phyloP scores from a whole-genome alignment of 2,113 vertebrate genomes.

The Telmatochromis brichardi region DNA sequence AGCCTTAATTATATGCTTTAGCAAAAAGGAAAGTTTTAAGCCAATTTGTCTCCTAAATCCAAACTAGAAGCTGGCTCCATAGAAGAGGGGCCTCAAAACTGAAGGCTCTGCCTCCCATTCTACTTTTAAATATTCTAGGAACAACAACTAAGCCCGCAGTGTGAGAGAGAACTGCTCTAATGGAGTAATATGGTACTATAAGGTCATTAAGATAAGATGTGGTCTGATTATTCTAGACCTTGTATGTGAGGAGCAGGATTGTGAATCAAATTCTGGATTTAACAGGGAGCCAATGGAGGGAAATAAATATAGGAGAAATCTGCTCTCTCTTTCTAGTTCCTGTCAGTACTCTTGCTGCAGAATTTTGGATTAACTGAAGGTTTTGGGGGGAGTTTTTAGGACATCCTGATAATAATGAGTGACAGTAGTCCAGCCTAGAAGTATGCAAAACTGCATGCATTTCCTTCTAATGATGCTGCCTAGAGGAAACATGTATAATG shows the following conservation, averaged over 20 bases:
- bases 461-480: not conserved
- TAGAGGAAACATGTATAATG: not conserved
- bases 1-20: not conserved
- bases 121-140: not conserved
- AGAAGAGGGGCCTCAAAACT: not conserved
- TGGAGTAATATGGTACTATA: not conserved
- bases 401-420: not conserved
- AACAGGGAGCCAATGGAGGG: not conserved
- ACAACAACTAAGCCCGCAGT: not conserved
- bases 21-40: not conserved
- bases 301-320: not conserved
- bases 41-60: not conserved
- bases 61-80: not conserved
- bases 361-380: not conserved
- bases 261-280: not conserved
- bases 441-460: not conserved
- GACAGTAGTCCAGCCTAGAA: not conserved
- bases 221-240: not conserved
- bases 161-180: not conserved
- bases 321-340: not conserved
- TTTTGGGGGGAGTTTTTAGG: not conserved
- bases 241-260: not conserved
- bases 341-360: not conserved
- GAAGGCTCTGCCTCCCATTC: not conserved
- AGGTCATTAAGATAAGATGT: not conserved